A percentile compares a stretch with the other conserved stretches of the same genome.
Evolutionary conservation across 2,113 vertebrate genomes (phyloP).

Genomic region (Ageneiosus marmoratus): DNA sequence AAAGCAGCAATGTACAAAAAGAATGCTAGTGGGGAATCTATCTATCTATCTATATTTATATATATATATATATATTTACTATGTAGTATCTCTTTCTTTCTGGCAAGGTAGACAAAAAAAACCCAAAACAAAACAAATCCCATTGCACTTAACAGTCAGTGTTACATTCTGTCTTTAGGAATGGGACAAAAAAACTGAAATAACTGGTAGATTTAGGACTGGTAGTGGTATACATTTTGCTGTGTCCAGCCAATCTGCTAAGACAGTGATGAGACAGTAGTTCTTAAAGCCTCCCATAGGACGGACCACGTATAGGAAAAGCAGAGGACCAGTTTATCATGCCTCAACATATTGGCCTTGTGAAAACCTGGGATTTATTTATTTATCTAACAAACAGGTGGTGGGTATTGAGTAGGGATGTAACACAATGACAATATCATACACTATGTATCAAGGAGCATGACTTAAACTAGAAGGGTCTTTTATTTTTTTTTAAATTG

Average conservation of each 20-base stretch:
- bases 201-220: slow-evolving; percentile 14
- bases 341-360: background rate
- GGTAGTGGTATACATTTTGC: slow-evolving; percentile 1
- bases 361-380: slow-evolving; percentile 12
- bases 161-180: slow-evolving; percentile 25
- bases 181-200: background rate
- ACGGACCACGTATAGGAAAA: slow-evolving; percentile 1
- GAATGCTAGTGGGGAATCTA: slow-evolving; percentile 5
- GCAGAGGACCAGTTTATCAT: slow-evolving; percentile 6
- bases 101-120: slow-evolving; percentile 18
- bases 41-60: background rate
- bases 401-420: background rate
- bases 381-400: background rate
- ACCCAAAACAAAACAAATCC: background rate
- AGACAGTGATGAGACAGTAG: slow-evolving; percentile 27
- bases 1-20: slow-evolving; percentile 56
- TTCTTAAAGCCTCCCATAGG: background rate
- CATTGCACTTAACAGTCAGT: slow-evolving; percentile 33
- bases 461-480: background rate
- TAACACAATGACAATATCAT: background rate
- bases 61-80: background rate
- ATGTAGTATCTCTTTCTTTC: background rate
- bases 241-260: background rate
- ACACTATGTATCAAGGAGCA: too few relatives aligned
- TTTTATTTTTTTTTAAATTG: background rate